Conservation (phyloP, 2,113 vertebrate species). For the Grammomys surdaster region DNA sequence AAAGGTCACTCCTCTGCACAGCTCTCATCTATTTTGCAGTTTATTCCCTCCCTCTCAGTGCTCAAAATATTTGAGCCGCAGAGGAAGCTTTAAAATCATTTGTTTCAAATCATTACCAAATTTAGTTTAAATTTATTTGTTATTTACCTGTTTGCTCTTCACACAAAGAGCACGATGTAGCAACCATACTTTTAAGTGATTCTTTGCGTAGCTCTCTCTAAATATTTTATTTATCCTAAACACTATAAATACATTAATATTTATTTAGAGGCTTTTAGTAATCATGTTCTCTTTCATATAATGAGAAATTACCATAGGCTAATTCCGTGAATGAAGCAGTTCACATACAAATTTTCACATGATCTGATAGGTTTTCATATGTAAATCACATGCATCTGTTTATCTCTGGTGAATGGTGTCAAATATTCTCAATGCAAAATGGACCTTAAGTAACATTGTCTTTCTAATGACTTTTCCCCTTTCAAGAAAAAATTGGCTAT, state of each 20-base stretch:
- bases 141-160: constrained; percentile 45
- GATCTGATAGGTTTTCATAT: constrained; percentile 85
- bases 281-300: constrained; percentile 80
- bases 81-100: neutral
- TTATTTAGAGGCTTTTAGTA: constrained; percentile 82
- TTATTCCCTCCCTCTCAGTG: neutral
- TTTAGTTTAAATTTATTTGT: constrained; percentile 51
- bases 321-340: constrained; percentile 82
- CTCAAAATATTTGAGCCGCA: neutral
- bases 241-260: constrained; percentile 83
- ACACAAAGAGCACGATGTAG: constrained; percentile 39
- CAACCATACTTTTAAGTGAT: constrained; percentile 64
- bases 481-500: neutral
- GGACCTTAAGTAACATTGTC: constrained; percentile 79
- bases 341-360: constrained; percentile 84
- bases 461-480: constrained; percentile 70
- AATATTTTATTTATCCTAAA: constrained; percentile 80
- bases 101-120: constrained; percentile 1
- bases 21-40: neutral
- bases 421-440: constrained; percentile 78
- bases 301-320: constrained; percentile 81
- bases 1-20: neutral
- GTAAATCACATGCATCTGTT: constrained; percentile 83
- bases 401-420: constrained; percentile 81
- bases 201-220: constrained; percentile 48